Evolutionary conservation across 2,888 invertebrate species (phyloP).

Genomic region (Aproaerema taeniolella): DNA sequence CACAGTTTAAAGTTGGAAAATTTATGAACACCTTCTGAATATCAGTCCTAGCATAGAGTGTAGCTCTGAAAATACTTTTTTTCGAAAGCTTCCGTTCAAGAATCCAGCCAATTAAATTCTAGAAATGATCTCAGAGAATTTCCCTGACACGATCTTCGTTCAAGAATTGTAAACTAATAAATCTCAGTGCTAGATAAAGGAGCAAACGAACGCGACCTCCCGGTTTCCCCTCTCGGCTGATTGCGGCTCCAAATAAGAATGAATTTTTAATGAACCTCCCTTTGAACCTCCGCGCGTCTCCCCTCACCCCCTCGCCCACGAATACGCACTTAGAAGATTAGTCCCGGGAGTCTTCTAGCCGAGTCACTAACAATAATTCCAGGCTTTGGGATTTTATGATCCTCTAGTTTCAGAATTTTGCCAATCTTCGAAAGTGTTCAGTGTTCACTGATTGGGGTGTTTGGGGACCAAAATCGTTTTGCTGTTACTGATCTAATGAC

Average conservation of each 20-base stretch:
- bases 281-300: slow-evolving; percentile 25
- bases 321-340: slow-evolving; percentile 75
- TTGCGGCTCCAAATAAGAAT: slow-evolving; percentile 73
- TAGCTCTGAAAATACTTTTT: too few species aligned
- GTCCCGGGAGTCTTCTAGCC: slow-evolving; percentile 63
- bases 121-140: too few species aligned
- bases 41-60: too few species aligned
- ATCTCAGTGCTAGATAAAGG: slow-evolving; percentile 49
- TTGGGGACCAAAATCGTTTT: too few species aligned
- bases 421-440: slow-evolving; percentile 1
- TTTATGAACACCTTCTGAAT: too few species aligned
- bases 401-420: slow-evolving; percentile 2
- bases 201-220: slow-evolving; percentile 41
- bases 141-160: not conserved
- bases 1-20: too few species aligned
- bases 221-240: slow-evolving; percentile 54
- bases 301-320: slow-evolving; percentile 33
- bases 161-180: slow-evolving; percentile 33
- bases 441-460: too few species aligned
- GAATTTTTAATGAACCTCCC: slow-evolving; percentile 72
- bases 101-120: too few species aligned
- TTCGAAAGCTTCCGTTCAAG: too few species aligned
- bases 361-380: slow-evolving; percentile 43
- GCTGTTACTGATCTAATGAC: too few species aligned
- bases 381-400: slow-evolving; percentile 17